A percentile compares a stretch with the other conserved stretches of the same genome.
Evolutionary conservation across 2,888 invertebrate species (phyloP).

Genomic region (Agrotis segetum): DNA sequence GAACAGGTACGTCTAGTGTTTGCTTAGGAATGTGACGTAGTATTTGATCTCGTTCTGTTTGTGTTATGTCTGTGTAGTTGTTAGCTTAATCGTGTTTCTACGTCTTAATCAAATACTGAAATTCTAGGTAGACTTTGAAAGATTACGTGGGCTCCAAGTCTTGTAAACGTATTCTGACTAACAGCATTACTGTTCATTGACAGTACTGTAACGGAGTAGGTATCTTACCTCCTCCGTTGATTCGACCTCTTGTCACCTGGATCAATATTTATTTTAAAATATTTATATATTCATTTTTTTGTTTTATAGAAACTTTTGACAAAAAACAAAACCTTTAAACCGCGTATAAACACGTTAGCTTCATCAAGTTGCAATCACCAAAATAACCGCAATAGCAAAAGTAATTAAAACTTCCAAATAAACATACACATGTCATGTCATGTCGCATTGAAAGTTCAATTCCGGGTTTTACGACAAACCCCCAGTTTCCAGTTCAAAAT

Average conservation of each 20-base stretch:
- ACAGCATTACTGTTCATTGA: not conserved
- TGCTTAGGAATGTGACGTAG: constrained; percentile 9
- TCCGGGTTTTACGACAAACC: constrained; percentile 17
- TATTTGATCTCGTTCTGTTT: constrained; percentile 19
- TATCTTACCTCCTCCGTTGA: no score
- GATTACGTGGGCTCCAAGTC: not conserved
- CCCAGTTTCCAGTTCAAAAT: constrained; percentile 37
- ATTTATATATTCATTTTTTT: no score
- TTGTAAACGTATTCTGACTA: not conserved
- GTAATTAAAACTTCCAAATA: constrained; percentile 26
- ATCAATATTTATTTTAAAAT: no score
- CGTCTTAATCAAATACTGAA: not conserved
- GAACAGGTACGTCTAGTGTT: constrained; percentile 15
- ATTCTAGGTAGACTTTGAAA: not conserved
- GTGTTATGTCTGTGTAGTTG: not conserved
- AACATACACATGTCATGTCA: constrained; percentile 23
- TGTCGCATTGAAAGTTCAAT: constrained; percentile 30
- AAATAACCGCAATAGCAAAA: constrained; percentile 16
- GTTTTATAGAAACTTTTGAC: no score
- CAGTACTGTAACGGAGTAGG: not conserved
- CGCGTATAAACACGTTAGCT: not conserved
- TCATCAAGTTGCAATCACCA: not conserved
- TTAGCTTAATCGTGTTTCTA: not conserved
- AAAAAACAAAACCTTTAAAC: not conserved
- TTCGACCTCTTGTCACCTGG: no score